Evolutionary conservation across 1,140 invertebrate genomes (phyloP).

Genomic region (Drosophila varians): DNA sequence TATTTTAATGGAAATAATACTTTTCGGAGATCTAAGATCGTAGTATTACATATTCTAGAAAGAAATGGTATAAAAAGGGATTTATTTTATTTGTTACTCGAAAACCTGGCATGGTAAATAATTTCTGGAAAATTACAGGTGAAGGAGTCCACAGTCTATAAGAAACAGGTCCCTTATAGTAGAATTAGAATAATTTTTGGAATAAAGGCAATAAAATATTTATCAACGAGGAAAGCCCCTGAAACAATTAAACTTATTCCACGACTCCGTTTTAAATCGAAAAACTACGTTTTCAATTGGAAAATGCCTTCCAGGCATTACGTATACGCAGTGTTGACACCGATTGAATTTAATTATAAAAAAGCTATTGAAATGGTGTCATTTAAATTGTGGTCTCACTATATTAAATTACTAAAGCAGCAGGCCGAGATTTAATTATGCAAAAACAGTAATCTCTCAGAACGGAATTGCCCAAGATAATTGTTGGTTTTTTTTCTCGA

Average conservation of each 20-base stretch:
- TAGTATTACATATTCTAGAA: too few species aligned
- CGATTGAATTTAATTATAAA: not conserved
- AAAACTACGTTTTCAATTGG: not conserved
- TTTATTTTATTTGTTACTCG: too few species aligned
- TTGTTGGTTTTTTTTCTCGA: not conserved
- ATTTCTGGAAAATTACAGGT: too few species aligned
- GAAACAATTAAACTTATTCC: not conserved
- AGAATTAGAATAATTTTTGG: too few species aligned
- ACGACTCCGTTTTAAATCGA: not conserved
- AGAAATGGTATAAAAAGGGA: too few species aligned
- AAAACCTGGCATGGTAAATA: too few species aligned
- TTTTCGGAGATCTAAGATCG: too few species aligned
- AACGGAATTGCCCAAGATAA: not conserved
- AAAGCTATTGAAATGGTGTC: not conserved
- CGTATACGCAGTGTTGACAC: not conserved
- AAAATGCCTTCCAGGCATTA: not conserved
- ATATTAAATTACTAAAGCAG: not conserved
- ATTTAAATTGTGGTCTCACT: not conserved
- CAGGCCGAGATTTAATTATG: conserved; percentile 1
- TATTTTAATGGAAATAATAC: too few species aligned
- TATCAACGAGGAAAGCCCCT: not conserved
- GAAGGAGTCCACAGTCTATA: too few species aligned
- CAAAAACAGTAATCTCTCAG: not conserved
- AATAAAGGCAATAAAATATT: too few species aligned
- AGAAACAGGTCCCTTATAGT: too few species aligned